These are phyloP conservation scores for Alviniconcha marisindica DNA, from an alignment of 1,140 invertebrate genomes.

Conservation along the genomic window DNA sequence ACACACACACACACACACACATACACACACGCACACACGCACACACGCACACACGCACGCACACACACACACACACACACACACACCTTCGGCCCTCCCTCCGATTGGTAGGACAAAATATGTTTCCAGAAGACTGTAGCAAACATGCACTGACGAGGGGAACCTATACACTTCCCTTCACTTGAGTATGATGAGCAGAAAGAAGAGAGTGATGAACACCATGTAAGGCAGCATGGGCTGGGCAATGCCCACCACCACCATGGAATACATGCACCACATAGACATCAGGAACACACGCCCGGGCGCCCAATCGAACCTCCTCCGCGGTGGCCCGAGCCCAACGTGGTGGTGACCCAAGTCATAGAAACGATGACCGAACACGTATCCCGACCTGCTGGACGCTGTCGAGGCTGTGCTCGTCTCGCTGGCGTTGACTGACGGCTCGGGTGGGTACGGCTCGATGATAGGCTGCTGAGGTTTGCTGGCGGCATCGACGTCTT, in stretches of 20 bases:
- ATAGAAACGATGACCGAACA: conserved; percentile 21
- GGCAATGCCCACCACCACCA: conserved; percentile 47
- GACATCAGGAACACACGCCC: conserved; percentile 40
- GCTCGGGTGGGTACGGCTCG: neutral
- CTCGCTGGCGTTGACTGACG: conserved; percentile 38
- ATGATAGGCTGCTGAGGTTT: neutral
- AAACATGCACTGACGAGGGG: too few species aligned
- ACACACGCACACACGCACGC: conserved; percentile 28
- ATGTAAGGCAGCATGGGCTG: conserved; percentile 45
- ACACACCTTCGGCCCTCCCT: neutral
- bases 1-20: neutral
- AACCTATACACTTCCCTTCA: conserved; percentile 16
- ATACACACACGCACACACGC: neutral
- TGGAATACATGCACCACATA: conserved; percentile 50
- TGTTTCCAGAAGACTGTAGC: too few species aligned
- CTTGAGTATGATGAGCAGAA: conserved; percentile 42
- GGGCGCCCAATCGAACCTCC: conserved; percentile 28
- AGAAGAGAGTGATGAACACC: conserved; percentile 45
- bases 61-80: conserved; percentile 17
- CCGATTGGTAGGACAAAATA: too few species aligned
- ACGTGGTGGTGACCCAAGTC: conserved; percentile 18
- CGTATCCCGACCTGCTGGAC: conserved; percentile 23
- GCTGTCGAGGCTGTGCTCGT: conserved; percentile 29
- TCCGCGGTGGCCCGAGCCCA: neutral
- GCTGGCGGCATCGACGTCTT: conserved; percentile 34